phyloP scores from a whole-genome alignment of 2,888 invertebrate genomes.

The Polylopha cassiicola region DNA sequence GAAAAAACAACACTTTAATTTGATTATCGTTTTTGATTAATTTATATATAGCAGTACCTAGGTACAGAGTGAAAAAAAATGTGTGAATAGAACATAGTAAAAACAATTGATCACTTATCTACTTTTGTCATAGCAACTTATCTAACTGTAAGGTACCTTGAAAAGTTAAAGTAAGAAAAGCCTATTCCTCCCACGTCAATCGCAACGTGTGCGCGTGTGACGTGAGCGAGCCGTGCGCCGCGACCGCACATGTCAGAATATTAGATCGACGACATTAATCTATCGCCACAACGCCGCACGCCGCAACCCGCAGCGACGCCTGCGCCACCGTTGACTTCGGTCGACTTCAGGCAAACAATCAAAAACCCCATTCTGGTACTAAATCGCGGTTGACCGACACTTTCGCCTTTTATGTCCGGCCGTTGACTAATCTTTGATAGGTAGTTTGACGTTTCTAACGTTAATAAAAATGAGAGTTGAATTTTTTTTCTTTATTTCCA shows the following conservation, averaged over 20 bases:
- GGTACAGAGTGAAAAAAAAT: too few species aligned
- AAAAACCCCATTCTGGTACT: constrained; percentile 56
- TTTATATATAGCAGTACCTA: too few species aligned
- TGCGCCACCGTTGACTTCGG: constrained; percentile 22
- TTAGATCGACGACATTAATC: constrained; percentile 69
- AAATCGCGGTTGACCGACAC: constrained; percentile 53
- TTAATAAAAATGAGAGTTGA: too few species aligned
- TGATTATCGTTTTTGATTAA: too few species aligned
- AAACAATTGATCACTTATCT: too few species aligned
- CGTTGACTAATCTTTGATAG: constrained; percentile 42
- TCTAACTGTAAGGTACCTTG: too few species aligned
- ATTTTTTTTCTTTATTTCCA: too few species aligned
- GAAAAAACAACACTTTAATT: too few species aligned
- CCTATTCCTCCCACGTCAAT: too few species aligned
- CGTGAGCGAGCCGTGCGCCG: constrained; percentile 28
- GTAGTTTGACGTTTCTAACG: constrained; percentile 5
- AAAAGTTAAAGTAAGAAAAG: too few species aligned
- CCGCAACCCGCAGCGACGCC: constrained; percentile 18
- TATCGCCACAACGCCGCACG: constrained; percentile 36
- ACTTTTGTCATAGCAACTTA: too few species aligned
- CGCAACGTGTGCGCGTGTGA: not conserved
- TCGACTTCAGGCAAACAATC: constrained; percentile 50
- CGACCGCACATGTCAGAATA: constrained; percentile 65
- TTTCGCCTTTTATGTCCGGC: constrained; percentile 56
- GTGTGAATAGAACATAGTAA: too few species aligned